These are phyloP conservation scores for Ormyrus rosae DNA, from an alignment of 2,888 invertebrate genomes.

Conservation along the genomic window DNA sequence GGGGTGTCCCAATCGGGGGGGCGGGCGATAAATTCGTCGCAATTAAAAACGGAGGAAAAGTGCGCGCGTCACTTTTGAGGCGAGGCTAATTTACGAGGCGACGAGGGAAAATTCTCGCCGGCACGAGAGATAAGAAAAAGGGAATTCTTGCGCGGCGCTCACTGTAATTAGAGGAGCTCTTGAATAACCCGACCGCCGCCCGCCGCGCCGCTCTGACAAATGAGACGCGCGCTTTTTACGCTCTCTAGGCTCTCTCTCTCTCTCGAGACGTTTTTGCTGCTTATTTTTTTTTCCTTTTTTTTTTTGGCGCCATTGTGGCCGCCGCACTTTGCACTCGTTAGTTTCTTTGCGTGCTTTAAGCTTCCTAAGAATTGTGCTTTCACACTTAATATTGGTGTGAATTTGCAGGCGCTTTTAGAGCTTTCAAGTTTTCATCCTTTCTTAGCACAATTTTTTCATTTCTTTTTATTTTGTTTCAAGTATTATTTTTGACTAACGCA, in stretches of 20 bases:
- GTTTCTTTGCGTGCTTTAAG: slow-evolving; percentile 11
- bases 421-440: not conserved
- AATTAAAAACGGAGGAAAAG: slow-evolving; percentile 7
- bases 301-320: no score
- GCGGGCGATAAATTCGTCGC: not conserved
- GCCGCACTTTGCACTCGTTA: not conserved
- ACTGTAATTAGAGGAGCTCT: slow-evolving; percentile 23
- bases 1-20: no score
- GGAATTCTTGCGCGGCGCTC: slow-evolving; percentile 23
- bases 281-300: not conserved
- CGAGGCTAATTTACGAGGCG: slow-evolving; percentile 48
- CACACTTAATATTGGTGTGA: no score
- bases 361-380: no score
- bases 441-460: no score
- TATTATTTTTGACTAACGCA: no score
- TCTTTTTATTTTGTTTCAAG: no score
- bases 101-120: slow-evolving; percentile 38
- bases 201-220: slow-evolving; percentile 9
- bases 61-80: no score
- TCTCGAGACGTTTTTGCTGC: not conserved
- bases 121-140: slow-evolving; percentile 16
- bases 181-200: not conserved
- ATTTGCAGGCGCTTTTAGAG: no score
- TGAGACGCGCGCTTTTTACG: slow-evolving; percentile 9
- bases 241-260: not conserved